phyloP scores from a whole-genome alignment of 2,888 invertebrate genomes.

The Endotricha flammealis region DNA sequence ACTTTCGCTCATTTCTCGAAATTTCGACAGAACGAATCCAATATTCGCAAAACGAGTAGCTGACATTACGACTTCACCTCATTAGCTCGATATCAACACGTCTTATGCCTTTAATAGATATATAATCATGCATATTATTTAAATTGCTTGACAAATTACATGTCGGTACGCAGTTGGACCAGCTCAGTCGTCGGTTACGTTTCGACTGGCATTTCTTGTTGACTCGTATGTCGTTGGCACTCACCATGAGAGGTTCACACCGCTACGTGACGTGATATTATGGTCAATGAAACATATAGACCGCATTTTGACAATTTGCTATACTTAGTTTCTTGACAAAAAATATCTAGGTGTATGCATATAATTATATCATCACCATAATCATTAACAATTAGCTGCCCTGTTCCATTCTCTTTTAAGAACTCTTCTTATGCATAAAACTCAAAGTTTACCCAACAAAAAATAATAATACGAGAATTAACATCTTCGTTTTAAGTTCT shows the following conservation, averaged over 20 bases:
- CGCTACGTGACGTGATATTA: too few species aligned
- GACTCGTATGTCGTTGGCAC: conserved; percentile 36
- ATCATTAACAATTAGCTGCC: too few species aligned
- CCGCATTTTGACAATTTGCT: too few species aligned
- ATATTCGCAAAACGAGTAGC: conserved; percentile 34
- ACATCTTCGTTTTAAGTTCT: too few species aligned
- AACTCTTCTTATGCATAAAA: too few species aligned
- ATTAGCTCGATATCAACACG: conserved; percentile 73
- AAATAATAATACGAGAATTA: too few species aligned
- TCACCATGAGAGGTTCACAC: conserved; percentile 38
- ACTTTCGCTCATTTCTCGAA: conserved; percentile 40
- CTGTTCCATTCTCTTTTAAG: too few species aligned
- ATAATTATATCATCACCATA: too few species aligned
- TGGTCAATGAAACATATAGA: too few species aligned
- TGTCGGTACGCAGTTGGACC: conserved; percentile 61
- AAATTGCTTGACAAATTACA: conserved; percentile 76
- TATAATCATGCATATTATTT: conserved; percentile 75
- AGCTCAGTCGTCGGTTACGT: conserved; percentile 67
- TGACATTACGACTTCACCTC: conserved; percentile 50
- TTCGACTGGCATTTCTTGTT: conserved; percentile 65
- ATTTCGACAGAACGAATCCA: conserved; percentile 22
- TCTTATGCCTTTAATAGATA: conserved; percentile 71
- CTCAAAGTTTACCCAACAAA: too few species aligned
- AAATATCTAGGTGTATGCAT: too few species aligned
- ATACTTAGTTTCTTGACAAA: too few species aligned